Base-by-base conservation (phyloP, 2,888 invertebrate species). In the Sisyra terminalis region DNA sequence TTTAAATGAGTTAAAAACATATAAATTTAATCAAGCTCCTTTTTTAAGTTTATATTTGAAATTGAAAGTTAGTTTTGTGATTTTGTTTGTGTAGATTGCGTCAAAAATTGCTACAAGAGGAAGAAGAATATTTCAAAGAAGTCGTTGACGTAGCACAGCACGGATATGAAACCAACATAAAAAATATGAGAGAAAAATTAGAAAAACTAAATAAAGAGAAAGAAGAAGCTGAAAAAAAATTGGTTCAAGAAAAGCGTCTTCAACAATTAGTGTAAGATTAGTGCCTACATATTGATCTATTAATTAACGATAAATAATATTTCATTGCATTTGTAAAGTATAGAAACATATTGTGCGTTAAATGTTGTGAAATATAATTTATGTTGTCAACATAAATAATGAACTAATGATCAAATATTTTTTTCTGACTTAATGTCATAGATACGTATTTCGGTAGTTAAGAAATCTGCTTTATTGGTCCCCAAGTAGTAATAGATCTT, bases 61-160 rank as follows among this genome's bases (percentile, higher is more conserved):
- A 17, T 15, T 15, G 11, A n/a, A 39, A 10, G 15, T 5, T 6
- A 31, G 10, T 24, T 11, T 29, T 18, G 15, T n/a, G 36, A 32
- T 37, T 37, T 9, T 43, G 30, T 8, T 45, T 35, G 47, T 51
- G 30, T 46, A 71, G 71, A 49, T 53, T 74, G 16, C 51, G 52
- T 46, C 57, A 61, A 3, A 50, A 77, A 2, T 56, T 67, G 29
- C 50, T 56, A 0, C 56, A 54, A 7, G 76, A 78, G 53, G 70
- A 73, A 51, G 61, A 66, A 13, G 53, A 50, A 2, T 65, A 70
- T 44, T 68, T 67, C 7, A 61, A 61, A 3, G 70, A 71, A 55
- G 65, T 75, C 13, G 63, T 71, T 5, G 64, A 64, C n/a, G 57
- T 63, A 46, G 67, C 66, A 0, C 72, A 71, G 48, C 65, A 65